A percentile compares a stretch with the other conserved stretches of the same genome.
Conservation (phyloP, 1,140 invertebrate species). For the Galleria mellonella region DNA sequence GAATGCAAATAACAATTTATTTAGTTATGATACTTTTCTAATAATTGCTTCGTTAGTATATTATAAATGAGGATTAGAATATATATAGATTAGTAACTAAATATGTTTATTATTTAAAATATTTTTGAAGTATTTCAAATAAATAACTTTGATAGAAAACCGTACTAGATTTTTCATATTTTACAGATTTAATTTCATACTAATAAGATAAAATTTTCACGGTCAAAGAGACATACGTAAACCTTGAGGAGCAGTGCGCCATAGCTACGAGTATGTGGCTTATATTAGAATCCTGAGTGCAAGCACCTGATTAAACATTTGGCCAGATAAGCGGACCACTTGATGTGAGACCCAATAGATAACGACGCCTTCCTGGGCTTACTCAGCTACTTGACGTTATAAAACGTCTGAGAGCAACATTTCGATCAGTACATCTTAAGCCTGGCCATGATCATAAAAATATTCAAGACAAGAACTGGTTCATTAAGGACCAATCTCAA, state of each 20-base stretch:
- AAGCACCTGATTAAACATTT: constrained; percentile 68
- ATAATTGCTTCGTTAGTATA: too few species aligned
- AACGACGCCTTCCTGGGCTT: constrained; percentile 49
- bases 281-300: constrained; percentile 37
- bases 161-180: too few species aligned
- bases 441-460: neutral
- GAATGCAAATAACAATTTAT: too few species aligned
- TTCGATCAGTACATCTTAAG: neutral
- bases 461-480: neutral
- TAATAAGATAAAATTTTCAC: constrained; percentile 42
- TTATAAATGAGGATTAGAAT: too few species aligned
- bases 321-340: constrained; percentile 62
- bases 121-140: too few species aligned
- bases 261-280: constrained; percentile 27
- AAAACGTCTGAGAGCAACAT: neutral
- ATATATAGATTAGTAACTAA: too few species aligned
- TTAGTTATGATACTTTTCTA: too few species aligned
- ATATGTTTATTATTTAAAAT: too few species aligned
- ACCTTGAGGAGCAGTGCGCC: constrained; percentile 37
- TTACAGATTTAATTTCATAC: too few species aligned
- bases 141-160: too few species aligned
- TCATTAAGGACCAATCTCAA: constrained; percentile 6
- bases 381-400: constrained; percentile 24
- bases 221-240: constrained; percentile 27
- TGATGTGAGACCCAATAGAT: constrained; percentile 61